Conservation (phyloP, 2,888 invertebrate species). For the Macrostomum cliftonense region DNA sequence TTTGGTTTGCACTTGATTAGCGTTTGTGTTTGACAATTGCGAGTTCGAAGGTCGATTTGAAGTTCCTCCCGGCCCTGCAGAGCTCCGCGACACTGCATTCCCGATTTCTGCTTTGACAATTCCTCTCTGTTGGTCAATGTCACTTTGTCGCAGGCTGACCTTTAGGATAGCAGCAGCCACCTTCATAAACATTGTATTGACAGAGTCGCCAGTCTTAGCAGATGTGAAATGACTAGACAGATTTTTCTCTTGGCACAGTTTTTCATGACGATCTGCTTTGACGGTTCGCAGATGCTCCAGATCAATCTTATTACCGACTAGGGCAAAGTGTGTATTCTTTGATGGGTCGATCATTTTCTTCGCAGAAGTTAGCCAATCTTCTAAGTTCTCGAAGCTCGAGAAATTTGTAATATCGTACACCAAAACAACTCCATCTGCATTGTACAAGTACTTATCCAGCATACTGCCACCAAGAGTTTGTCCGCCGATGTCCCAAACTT, state of each 20-base stretch:
- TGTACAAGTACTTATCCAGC: slow-evolving; percentile 48
- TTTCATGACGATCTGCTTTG: slow-evolving; percentile 39
- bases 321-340: slow-evolving; percentile 36
- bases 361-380: slow-evolving; percentile 48
- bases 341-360: slow-evolving; percentile 26
- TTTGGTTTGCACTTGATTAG: too few species aligned
- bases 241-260: slow-evolving; percentile 38
- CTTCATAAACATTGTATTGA: slow-evolving; percentile 44
- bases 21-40: too few species aligned
- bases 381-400: slow-evolving; percentile 56
- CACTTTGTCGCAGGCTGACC: slow-evolving; percentile 47
- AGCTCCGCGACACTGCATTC: too few species aligned
- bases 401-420: slow-evolving; percentile 66
- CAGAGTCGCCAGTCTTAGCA: slow-evolving; percentile 43
- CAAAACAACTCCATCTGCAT: slow-evolving; percentile 48
- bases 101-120: slow-evolving; percentile 49
- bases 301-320: slow-evolving; percentile 43
- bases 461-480: slow-evolving; percentile 55
- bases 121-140: slow-evolving; percentile 49
- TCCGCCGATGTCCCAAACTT: slow-evolving; percentile 68
- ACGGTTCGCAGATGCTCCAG: slow-evolving; percentile 41
- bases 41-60: too few species aligned
- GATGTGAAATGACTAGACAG: slow-evolving; percentile 41
- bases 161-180: slow-evolving; percentile 52
- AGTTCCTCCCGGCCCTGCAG: too few species aligned